Percentiles rank a stretch among this genome's conserved stretches.
Evolutionary conservation across 2,797 vertebrate species (phyloP).

Genomic region (Gymnoscopelus braueri): DNA sequence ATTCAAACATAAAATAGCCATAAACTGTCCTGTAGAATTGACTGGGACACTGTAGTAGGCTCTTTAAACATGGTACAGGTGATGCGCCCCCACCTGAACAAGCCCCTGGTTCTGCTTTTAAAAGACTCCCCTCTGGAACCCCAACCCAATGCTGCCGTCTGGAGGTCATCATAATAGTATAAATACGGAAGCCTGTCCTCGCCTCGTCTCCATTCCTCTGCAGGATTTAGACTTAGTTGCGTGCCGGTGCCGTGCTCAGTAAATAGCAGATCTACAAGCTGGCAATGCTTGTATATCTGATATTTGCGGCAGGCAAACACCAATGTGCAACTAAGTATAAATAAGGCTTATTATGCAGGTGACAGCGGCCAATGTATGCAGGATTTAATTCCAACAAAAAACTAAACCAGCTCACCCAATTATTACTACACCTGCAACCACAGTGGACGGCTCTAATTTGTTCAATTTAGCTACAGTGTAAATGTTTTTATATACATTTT

Average conservation of each 20-base stretch:
- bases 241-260: too few relatives aligned
- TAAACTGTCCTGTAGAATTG: too few relatives aligned
- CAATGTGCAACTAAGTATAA: too few relatives aligned
- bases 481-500: too few relatives aligned
- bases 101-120: background rate
- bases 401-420: background rate
- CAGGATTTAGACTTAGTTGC: background rate
- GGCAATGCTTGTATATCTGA: too few relatives aligned
- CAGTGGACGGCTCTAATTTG: background rate
- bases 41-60: too few relatives aligned
- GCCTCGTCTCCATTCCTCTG: constrained; percentile 20
- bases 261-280: too few relatives aligned
- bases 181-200: background rate
- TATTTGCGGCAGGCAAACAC: background rate
- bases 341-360: too few relatives aligned
- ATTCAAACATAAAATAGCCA: constrained; percentile 30
- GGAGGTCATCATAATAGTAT: background rate
- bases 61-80: too few relatives aligned
- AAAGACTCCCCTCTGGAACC: constrained; percentile 1
- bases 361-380: too few relatives aligned
- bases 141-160: background rate
- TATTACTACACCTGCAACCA: too few relatives aligned
- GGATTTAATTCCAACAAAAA: background rate
- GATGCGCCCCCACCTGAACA: background rate
- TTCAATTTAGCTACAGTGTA: background rate